Conservation (phyloP, 2,797 vertebrate species). For the Dendrocincla fuliginosa region DNA sequence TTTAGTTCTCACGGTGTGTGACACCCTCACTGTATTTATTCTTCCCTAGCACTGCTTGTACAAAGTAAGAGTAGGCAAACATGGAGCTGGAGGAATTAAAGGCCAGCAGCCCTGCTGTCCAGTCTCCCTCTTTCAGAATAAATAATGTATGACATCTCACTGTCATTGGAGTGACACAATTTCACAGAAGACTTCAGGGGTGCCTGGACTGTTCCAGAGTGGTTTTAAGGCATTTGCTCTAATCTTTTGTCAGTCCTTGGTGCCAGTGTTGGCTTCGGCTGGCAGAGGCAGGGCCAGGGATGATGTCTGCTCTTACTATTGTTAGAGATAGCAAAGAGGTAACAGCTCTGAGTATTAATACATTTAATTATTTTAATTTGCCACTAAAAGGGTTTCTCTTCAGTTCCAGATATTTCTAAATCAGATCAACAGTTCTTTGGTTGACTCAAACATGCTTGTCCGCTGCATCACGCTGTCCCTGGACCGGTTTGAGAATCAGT, state of each 20-base stretch:
- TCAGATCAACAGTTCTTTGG: conserved; percentile 97
- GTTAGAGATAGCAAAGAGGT: neutral
- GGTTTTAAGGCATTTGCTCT: neutral
- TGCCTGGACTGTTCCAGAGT: neutral
- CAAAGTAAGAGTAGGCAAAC: neutral
- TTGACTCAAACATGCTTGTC: conserved; percentile 98
- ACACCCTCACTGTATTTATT: neutral
- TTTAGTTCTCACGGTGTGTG: neutral
- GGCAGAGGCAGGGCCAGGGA: neutral
- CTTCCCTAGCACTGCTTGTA: neutral
- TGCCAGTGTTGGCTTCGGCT: neutral
- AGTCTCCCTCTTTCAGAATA: neutral
- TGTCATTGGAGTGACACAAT: neutral
- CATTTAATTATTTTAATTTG: neutral
- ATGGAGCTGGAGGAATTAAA: neutral
- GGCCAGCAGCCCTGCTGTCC: neutral
- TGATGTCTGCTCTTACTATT: neutral
- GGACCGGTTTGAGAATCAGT: conserved; percentile 94
- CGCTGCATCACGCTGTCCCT: conserved; percentile 95
- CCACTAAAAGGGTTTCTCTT: neutral
- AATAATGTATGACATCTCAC: neutral
- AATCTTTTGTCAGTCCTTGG: neutral
- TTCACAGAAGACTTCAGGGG: neutral
- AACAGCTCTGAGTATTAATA: neutral
- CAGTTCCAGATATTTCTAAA: conserved; percentile 97